Base-by-base conservation (phyloP, 2,888 invertebrate species). In the Liopterus haemorrhoidalis region DNA sequence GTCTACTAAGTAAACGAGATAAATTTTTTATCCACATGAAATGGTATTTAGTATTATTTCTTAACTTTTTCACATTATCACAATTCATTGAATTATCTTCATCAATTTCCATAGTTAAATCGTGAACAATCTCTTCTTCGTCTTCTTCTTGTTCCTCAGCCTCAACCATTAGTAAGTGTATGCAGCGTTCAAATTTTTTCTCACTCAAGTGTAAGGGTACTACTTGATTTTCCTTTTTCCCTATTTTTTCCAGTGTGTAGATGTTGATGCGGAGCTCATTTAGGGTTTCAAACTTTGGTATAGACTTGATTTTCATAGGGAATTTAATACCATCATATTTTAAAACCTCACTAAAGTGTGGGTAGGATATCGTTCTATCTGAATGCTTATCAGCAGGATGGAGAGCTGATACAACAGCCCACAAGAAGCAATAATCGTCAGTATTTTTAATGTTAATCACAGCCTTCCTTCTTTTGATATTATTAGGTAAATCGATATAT, bases 381-480 rank as follows among this genome's bases (percentile, higher is more conserved):
- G 25, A 5, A 41, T 49, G 6, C 12, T 21, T 4, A 4, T 19
- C 31, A 6, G 32, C 12, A 11, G 54, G 53, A 46, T 46, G 24
- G 18, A 55, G 39, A 12, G 54, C 46, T 5, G 54, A 50, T 46
- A 54, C 11, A 49, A 32, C 41, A 15, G 37, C 11, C 37, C 37
- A 37, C 8, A 37, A 3, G 16, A 55, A 54, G 31, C 54, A 54
- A 32, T 40, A 53, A 8, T 46, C 24, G 37, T 58, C 52, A 19
- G 49, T 38, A 40, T 56, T 57, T 43, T 48, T 22, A 4, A 58
- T 49, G 39, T 58, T 55, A 9, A 55, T 39, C 9, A 56, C 54
- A 18, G 51, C 52, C 33, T 45, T 44, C 31, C 48, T 56, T 5
- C 41, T 40, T 38, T 49, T 43, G 4, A 49, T 48, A 27, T 50